Evolutionary conservation across 2,113 vertebrate genomes (phyloP).

Genomic region (Pipra filicauda): DNA sequence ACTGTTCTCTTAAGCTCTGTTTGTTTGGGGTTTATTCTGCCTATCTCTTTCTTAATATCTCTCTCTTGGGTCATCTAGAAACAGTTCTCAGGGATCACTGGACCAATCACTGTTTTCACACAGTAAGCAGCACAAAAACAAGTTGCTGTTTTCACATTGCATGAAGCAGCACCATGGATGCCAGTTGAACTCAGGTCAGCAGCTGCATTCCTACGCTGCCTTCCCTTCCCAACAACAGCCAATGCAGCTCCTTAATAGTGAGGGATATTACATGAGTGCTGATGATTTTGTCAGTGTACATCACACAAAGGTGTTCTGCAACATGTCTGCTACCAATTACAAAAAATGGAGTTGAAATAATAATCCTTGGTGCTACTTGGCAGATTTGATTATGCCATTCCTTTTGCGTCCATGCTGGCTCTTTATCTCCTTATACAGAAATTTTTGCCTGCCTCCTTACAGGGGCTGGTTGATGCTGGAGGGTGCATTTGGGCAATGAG

Average conservation of each 20-base stretch:
- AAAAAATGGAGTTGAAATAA: not conserved
- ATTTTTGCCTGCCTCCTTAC: not conserved
- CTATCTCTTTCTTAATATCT: not conserved
- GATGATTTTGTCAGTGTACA: not conserved
- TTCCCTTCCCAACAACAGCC: not conserved
- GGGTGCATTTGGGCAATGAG: not conserved
- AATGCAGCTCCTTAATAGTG: not conserved
- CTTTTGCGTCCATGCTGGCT: not conserved
- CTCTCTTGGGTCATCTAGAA: not conserved
- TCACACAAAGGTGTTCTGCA: not conserved
- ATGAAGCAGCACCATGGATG: not conserved
- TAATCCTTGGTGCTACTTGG: not conserved
- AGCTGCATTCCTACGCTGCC: not conserved
- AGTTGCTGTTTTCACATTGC: not conserved
- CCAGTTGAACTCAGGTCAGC: not conserved
- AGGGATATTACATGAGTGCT: not conserved
- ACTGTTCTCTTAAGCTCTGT: not conserved
- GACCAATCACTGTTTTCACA: not conserved
- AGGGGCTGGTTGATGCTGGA: not conserved
- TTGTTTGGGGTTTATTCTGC: not conserved
- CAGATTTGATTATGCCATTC: not conserved
- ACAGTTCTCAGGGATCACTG: not conserved
- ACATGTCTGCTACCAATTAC: not conserved
- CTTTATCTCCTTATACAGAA: not conserved
- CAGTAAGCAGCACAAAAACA: not conserved